phyloP scores from a whole-genome alignment of 2,113 vertebrate species.

The Rissa tridactyla region DNA sequence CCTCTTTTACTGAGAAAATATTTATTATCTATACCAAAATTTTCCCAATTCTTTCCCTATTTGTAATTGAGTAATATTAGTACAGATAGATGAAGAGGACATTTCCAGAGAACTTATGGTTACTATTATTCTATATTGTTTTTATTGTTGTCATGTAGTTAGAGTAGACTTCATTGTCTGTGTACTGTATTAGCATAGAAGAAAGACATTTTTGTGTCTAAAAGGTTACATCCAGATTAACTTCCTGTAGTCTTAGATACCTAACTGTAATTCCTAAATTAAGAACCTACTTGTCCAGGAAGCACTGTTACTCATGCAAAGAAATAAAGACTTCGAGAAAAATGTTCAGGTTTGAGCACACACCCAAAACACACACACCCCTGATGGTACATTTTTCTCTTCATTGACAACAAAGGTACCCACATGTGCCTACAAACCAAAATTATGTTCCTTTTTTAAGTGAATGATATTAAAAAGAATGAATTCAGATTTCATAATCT shows the following conservation, averaged over 20 bases:
- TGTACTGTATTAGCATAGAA: neutral
- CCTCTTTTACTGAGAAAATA: neutral
- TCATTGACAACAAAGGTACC: neutral
- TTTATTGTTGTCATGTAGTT: neutral
- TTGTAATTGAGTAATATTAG: neutral
- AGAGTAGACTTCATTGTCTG: neutral
- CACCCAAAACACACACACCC: accelerated
- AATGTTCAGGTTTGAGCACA: neutral
- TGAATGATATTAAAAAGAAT: neutral
- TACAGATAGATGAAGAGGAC: neutral
- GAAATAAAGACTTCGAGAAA: neutral
- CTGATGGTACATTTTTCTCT: neutral
- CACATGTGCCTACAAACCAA: neutral
- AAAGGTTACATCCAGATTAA: neutral
- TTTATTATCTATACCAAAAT: neutral
- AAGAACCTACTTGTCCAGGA: neutral
- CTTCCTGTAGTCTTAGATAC: neutral
- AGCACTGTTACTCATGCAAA: neutral
- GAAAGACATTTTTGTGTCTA: neutral
- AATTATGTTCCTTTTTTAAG: neutral
- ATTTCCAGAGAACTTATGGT: neutral
- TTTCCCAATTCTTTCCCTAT: neutral
- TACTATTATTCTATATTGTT: neutral
- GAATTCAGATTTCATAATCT: neutral
- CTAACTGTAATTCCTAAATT: neutral